Evolutionary conservation across 1,140 invertebrate genomes (phyloP).

Genomic region (Ips typographus): DNA sequence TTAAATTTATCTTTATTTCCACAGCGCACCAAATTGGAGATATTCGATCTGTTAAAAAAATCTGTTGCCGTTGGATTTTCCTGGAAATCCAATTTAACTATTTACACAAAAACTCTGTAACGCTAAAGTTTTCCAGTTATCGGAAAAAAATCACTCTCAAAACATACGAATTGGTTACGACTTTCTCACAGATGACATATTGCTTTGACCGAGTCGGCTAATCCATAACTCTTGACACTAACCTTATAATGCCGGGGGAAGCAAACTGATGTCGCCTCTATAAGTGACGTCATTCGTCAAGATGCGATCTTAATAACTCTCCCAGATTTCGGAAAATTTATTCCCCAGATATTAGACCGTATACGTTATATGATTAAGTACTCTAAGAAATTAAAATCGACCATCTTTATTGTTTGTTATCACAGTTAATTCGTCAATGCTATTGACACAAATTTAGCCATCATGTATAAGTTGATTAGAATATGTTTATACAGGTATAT

Average conservation of each 20-base stretch:
- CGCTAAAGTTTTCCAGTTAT: no score
- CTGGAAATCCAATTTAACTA: no score
- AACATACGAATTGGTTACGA: conserved; percentile 17
- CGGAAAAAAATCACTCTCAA: no score
- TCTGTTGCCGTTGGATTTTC: no score
- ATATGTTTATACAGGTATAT: no score
- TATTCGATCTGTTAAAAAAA: not conserved
- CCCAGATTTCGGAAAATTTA: conserved; percentile 36
- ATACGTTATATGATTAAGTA: conserved; percentile 31
- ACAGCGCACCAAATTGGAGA: conserved; percentile 19
- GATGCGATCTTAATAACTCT: conserved; percentile 39
- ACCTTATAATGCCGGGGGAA: conserved; percentile 41
- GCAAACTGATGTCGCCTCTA: conserved; percentile 41
- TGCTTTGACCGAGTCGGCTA: conserved; percentile 37
- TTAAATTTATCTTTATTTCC: conserved; percentile 37
- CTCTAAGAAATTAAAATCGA: conserved; percentile 28
- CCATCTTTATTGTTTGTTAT: no score
- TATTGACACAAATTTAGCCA: not conserved
- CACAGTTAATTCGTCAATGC: no score
- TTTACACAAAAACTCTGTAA: no score
- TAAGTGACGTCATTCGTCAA: conserved; percentile 45
- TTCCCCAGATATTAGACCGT: conserved; percentile 20
- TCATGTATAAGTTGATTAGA: no score
- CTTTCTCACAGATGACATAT: conserved; percentile 40
- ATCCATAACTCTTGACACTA: conserved; percentile 47